A percentile compares a stretch with the other conserved stretches of the same genome.
These are phyloP conservation scores for Brevipalpus yothersi DNA, from an alignment of 1,140 invertebrate species.

Conservation along the genomic window DNA sequence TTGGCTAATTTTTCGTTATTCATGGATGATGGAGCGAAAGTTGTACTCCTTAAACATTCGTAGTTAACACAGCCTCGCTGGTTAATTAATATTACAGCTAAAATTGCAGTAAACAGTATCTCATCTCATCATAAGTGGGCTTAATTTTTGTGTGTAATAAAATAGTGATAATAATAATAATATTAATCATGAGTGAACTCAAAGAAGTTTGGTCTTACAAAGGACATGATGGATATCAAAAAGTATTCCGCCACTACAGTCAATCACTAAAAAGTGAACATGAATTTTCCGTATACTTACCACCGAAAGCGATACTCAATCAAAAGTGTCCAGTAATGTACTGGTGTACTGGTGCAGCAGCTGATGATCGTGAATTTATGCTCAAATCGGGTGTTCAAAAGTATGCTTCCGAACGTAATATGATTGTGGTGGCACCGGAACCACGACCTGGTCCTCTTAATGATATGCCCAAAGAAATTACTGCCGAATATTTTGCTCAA, in stretches of 20 bases:
- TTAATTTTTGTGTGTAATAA: too few relatives aligned
- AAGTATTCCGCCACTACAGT: not conserved
- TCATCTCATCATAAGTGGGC: too few relatives aligned
- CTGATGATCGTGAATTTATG: not conserved
- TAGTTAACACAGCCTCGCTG: too few relatives aligned
- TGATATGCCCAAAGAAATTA: constrained; percentile 28
- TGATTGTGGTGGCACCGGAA: constrained; percentile 72
- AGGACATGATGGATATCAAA: not conserved
- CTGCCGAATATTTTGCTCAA: not conserved
- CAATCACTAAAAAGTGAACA: not conserved
- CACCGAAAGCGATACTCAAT: not conserved
- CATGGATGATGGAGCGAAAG: too few relatives aligned
- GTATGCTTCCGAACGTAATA: constrained; percentile 52
- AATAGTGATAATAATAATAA: too few relatives aligned
- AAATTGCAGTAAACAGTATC: too few relatives aligned
- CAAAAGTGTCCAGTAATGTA: not conserved
- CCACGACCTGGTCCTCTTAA: constrained; percentile 46
- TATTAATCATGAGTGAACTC: not conserved
- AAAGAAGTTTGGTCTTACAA: not conserved
- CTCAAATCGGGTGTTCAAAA: constrained; percentile 31
- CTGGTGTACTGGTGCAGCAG: not conserved
- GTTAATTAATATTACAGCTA: too few relatives aligned
- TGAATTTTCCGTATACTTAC: not conserved
- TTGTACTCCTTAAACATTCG: too few relatives aligned
- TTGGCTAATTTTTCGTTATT: too few relatives aligned